Percentiles rank a stretch among this genome's conserved stretches.
Conservation (phyloP, 2,797 vertebrate species). For the Erethizon dorsatum region DNA sequence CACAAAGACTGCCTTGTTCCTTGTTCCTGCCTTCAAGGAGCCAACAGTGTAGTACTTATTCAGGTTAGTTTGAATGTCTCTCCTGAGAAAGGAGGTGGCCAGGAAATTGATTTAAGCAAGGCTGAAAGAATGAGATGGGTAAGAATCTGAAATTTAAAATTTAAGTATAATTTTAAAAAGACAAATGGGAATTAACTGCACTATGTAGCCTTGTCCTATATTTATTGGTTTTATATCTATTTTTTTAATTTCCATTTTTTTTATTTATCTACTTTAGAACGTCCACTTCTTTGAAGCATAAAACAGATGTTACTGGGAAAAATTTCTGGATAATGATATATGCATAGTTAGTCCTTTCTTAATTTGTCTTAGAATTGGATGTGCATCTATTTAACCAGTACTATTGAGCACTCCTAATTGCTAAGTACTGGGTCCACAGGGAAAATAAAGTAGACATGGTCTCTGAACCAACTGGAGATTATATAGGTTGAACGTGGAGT, state of each 20-base stretch:
- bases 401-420: not conserved
- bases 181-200: not conserved
- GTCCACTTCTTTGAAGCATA: conserved; percentile 1
- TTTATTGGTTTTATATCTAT: not conserved
- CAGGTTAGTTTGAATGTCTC: not conserved
- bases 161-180: conserved; percentile 49
- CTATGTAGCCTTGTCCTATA: not conserved
- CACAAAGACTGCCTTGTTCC: not conserved
- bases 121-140: not conserved
- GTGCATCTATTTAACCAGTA: not conserved
- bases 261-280: conserved; percentile 49
- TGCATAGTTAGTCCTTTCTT: conserved; percentile 11
- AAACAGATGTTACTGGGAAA: conserved; percentile 28
- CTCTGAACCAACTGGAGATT: not conserved
- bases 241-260: conserved; percentile 59
- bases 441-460: not conserved
- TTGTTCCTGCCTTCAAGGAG: not conserved
- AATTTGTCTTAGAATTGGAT: conserved; percentile 52
- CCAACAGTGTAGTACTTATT: not conserved
- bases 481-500: not conserved
- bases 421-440: not conserved
- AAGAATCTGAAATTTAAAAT: conserved; percentile 45
- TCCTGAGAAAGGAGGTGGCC: not conserved
- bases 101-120: not conserved
- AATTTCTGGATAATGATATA: not conserved